Evolutionary conservation across 2,113 vertebrate species (phyloP).

Genomic region (Heterochromis multidens): DNA sequence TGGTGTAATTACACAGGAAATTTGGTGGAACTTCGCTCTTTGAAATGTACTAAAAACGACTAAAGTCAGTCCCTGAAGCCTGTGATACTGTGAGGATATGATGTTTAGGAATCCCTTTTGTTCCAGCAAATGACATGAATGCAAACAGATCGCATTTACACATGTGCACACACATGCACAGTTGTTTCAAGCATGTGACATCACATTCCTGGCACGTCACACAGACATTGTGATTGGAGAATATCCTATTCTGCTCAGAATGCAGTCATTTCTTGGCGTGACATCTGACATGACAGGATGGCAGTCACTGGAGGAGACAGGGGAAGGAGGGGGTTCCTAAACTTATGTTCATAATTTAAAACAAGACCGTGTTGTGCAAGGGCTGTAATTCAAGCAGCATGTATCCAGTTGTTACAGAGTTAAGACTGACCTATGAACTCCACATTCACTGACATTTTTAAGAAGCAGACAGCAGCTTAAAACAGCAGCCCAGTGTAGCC

Average conservation of each 20-base stretch:
- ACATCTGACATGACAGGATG: constrained; percentile 39
- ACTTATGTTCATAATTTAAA: constrained; percentile 2
- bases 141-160: not conserved
- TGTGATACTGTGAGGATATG: not conserved
- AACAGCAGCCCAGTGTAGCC: not conserved
- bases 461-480: not conserved
- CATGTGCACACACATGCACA: not conserved
- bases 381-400: not conserved
- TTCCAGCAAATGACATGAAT: not conserved
- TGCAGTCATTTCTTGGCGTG: constrained; percentile 10
- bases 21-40: not conserved
- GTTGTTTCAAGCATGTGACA: constrained; percentile 34
- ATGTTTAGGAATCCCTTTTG: not conserved
- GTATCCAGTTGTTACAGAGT: not conserved
- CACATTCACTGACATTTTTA: not conserved
- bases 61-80: not conserved
- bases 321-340: not conserved
- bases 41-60: not conserved
- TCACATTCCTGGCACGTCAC: constrained; percentile 33
- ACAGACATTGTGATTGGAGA: constrained; percentile 33
- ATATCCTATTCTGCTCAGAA: constrained; percentile 25
- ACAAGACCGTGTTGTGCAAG: not conserved
- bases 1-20: constrained; percentile 13
- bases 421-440: not conserved
- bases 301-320: not conserved